These are phyloP conservation scores for Delichon dasypus DNA, from an alignment of 2,797 vertebrate genomes.

Conservation along the genomic window DNA sequence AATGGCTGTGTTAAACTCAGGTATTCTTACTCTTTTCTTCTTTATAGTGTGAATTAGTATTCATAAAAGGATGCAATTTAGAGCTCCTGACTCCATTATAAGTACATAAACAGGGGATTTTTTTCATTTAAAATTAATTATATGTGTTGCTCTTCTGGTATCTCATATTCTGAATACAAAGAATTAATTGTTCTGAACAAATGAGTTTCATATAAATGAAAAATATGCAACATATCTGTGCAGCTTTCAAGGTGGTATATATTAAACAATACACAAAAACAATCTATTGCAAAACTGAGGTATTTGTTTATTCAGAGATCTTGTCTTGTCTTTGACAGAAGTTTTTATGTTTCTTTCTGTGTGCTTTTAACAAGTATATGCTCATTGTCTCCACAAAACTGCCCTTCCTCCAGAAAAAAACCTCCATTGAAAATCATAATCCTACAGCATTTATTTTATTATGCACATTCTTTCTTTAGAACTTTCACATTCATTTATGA, in stretches of 20 bases:
- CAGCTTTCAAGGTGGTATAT: background rate
- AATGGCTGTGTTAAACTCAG: background rate
- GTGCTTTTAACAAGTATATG: background rate
- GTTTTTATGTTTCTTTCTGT: background rate
- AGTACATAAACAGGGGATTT: fast-evolving
- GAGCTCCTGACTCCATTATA: background rate
- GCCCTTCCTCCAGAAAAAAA: background rate
- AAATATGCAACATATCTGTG: background rate
- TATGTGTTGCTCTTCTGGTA: background rate
- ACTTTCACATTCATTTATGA: background rate
- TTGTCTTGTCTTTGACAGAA: background rate
- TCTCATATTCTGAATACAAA: background rate
- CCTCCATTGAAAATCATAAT: background rate
- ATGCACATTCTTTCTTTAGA: background rate
- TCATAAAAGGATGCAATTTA: background rate
- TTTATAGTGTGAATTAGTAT: background rate
- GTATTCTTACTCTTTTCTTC: background rate
- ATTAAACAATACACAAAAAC: background rate
- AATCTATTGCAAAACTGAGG: background rate
- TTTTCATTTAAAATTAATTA: background rate
- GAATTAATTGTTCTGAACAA: background rate
- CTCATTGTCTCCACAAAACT: background rate
- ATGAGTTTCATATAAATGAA: background rate
- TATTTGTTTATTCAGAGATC: background rate
- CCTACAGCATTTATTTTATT: background rate